Evolutionary conservation across 1,140 invertebrate species (phyloP).

Genomic region (Ectropis grisescens): DNA sequence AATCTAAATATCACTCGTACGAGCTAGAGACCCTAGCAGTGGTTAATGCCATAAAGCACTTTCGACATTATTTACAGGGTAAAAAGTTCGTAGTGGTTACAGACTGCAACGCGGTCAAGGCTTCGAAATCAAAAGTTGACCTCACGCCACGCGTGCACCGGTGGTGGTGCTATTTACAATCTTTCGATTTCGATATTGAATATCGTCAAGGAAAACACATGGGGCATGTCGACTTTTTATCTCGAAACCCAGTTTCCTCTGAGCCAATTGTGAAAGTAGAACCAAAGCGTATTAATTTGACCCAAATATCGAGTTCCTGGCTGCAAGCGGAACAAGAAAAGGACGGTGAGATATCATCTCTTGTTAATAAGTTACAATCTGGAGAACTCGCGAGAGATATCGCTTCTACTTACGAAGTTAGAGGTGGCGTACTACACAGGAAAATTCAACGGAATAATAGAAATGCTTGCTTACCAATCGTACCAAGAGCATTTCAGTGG

Average conservation of each 20-base stretch:
- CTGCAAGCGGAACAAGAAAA: slow-evolving; percentile 14
- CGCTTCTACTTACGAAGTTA: slow-evolving; percentile 13
- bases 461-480: slow-evolving; percentile 22
- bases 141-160: slow-evolving; percentile 31
- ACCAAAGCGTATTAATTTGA: slow-evolving; percentile 19
- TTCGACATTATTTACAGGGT: slow-evolving; percentile 34
- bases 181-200: slow-evolving; percentile 15
- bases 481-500: slow-evolving; percentile 23
- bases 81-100: slow-evolving; percentile 28
- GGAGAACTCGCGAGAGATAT: slow-evolving; percentile 4
- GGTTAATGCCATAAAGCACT: slow-evolving; percentile 29
- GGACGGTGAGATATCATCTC: slow-evolving; percentile 8
- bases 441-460: slow-evolving; percentile 11
- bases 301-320: slow-evolving; percentile 11
- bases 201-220: slow-evolving; percentile 15
- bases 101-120: slow-evolving; percentile 18
- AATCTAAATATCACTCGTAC: slow-evolving; percentile 32
- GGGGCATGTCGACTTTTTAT: slow-evolving; percentile 21
- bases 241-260: slow-evolving; percentile 10
- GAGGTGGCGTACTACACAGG: slow-evolving; percentile 10
- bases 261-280: neutral
- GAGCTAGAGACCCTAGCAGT: slow-evolving; percentile 37
- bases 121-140: slow-evolving; percentile 13
- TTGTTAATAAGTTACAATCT: slow-evolving; percentile 10
- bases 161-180: slow-evolving; percentile 24